These are phyloP conservation scores for Dromiciops gliroides DNA, from an alignment of 2,113 vertebrate species.

Conservation along the genomic window DNA sequence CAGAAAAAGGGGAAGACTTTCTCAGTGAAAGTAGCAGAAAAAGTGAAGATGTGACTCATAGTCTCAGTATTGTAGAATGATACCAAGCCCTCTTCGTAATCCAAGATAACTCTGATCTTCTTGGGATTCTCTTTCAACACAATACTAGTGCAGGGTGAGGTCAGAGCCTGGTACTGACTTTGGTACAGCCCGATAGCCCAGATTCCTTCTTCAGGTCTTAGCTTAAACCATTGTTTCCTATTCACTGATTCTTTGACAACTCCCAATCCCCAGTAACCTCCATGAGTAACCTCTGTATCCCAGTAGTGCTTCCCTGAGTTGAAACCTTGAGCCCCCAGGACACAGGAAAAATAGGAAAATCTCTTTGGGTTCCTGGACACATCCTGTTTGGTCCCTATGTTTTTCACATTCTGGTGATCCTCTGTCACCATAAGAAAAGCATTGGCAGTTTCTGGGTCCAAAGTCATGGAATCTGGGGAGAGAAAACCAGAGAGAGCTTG, in stretches of 20 bases:
- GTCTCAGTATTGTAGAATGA: constrained; percentile 68
- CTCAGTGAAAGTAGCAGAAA: constrained; percentile 63
- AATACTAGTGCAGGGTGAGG: constrained; percentile 55
- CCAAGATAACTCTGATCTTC: constrained; percentile 68
- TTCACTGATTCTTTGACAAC: constrained; percentile 80
- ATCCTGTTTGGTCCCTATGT: constrained; percentile 51
- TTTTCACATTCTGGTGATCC: constrained; percentile 77
- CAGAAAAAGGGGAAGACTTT: constrained; percentile 73
- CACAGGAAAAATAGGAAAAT: constrained; percentile 83
- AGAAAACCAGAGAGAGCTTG: not conserved
- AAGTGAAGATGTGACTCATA: constrained; percentile 73
- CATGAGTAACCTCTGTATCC: constrained; percentile 81
- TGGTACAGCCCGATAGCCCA: constrained; percentile 82
- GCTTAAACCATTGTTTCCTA: constrained; percentile 78
- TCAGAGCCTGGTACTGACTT: constrained; percentile 71
- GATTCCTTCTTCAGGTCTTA: constrained; percentile 82
- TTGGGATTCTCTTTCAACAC: constrained; percentile 61
- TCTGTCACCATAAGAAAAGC: constrained; percentile 78
- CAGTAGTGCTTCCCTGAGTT: constrained; percentile 82
- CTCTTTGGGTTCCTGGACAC: constrained; percentile 73
- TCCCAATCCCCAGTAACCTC: constrained; percentile 83
- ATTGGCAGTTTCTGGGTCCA: constrained; percentile 83
- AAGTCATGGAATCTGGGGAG: constrained; percentile 76
- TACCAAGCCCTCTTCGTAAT: constrained; percentile 50
- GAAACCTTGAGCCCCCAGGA: constrained; percentile 82